Evolutionary conservation across 2,113 vertebrate species (phyloP).

Genomic region (Desmodus rotundus): DNA sequence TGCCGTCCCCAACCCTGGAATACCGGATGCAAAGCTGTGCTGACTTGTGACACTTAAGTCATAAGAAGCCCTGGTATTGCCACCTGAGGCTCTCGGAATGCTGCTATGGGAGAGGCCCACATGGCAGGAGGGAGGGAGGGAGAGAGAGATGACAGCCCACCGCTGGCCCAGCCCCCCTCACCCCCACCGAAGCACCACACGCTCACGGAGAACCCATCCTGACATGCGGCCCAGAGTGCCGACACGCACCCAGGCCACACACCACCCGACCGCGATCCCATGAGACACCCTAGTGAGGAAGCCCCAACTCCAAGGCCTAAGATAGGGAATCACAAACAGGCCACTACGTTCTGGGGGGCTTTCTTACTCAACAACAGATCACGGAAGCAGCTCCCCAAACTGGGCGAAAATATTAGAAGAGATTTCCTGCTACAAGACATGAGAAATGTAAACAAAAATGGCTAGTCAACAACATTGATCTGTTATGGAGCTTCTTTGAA

Average conservation of each 20-base stretch:
- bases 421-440: background rate
- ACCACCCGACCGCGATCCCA: fast-evolving
- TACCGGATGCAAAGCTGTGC: fast-evolving
- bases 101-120: background rate
- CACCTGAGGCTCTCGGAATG: background rate
- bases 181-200: background rate
- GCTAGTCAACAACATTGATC: background rate
- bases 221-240: background rate
- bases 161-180: background rate
- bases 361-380: background rate
- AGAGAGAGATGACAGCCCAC: background rate
- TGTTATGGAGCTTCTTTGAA: background rate
- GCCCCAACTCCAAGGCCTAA: background rate
- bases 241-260: background rate
- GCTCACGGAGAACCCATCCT: background rate
- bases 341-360: background rate
- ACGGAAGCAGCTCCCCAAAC: background rate
- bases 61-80: background rate
- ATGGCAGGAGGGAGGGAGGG: too few relatives aligned
- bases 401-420: background rate
- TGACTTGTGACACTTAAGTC: background rate
- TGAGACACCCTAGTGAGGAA: background rate
- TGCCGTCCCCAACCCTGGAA: background rate
- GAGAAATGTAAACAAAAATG: background rate
- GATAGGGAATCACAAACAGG: background rate